These are phyloP conservation scores for Platysteira castanea DNA, from an alignment of 2,113 vertebrate species.

Conservation along the genomic window DNA sequence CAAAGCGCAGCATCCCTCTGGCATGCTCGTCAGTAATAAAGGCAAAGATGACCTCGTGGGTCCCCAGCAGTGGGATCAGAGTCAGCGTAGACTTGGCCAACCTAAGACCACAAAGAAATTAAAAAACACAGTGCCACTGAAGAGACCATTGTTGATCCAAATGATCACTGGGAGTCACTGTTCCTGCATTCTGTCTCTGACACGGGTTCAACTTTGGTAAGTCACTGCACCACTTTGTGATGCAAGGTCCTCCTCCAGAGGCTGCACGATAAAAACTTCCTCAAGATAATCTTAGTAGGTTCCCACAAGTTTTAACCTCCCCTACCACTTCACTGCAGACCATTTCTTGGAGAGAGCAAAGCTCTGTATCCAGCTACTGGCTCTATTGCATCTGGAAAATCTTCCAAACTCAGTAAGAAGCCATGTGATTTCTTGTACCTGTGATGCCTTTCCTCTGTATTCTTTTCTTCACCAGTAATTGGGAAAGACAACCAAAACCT, in stretches of 20 bases:
- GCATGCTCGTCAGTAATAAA: slow-evolving; percentile 81
- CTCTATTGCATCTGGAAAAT: neutral
- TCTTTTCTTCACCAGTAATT: neutral
- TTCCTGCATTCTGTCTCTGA: neutral
- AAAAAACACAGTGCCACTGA: neutral
- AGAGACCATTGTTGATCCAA: neutral
- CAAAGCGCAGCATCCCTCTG: slow-evolving; percentile 75
- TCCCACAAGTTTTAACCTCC: neutral
- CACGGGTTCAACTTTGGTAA: neutral
- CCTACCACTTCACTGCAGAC: neutral
- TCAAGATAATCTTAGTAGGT: neutral
- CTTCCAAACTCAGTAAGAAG: neutral
- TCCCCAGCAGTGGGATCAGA: slow-evolving; percentile 87
- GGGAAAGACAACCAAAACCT: neutral
- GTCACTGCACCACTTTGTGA: neutral
- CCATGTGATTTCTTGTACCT: neutral
- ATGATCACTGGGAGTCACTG: neutral
- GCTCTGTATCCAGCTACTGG: neutral
- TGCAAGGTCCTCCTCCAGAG: neutral
- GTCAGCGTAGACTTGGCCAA: slow-evolving; percentile 88
- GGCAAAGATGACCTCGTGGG: slow-evolving; percentile 87
- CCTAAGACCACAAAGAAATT: slow-evolving; percentile 59
- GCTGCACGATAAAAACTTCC: neutral
- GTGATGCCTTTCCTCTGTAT: neutral
- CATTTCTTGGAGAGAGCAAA: neutral